Evolutionary conservation across 2,888 invertebrate species (phyloP), one percentile per base, ranked within the genome.

Genomic region (Tachystola acroxantha): DNA sequence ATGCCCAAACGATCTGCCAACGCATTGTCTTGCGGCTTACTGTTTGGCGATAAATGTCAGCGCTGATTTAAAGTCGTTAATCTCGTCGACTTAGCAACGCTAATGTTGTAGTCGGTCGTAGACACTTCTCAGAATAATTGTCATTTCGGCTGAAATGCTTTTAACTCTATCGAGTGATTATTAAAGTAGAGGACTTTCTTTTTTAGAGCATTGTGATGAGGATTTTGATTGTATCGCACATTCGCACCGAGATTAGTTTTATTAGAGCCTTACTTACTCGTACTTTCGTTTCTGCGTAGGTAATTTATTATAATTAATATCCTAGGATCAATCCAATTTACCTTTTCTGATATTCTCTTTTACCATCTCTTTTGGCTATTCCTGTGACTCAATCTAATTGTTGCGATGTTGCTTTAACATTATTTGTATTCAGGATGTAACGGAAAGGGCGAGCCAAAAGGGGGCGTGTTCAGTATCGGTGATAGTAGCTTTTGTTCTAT

Each of bases 21-120:
- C 80, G 79, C 82, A 79, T 79, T 82, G 79, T 80, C 78, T 80
- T 78, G 77, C 73, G 76, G 76, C 78, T 79, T 71, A 79, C 71
- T 75, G 74, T 74, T 64, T 57, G 50, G 57, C 64, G 65, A 77
- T 80, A 69, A 80, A 77, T 71, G 74, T 75, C 75, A 63, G 55
- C 64, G 61, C 50, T 79, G 73, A 76, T 81, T 75, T 75, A 76
- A 57, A 49, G 50, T 48, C 50, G 53, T 58, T 59, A 60, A 65
- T 65, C 57, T 53, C 54, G 50, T 48, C 41, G 45, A 50, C 46
- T 43, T 50, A 53, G 54, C 52, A 53, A 57, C 53, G 45, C 43
- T 51, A 48, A 53, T 50, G 36, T 10, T 40, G 30, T 24, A 20
- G 7, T 19, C 9, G 20, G 2, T 6, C 2, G 7, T 20, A 33